phyloP scores from a whole-genome alignment of 2,888 invertebrate species.

The Harpalus rubripes region DNA sequence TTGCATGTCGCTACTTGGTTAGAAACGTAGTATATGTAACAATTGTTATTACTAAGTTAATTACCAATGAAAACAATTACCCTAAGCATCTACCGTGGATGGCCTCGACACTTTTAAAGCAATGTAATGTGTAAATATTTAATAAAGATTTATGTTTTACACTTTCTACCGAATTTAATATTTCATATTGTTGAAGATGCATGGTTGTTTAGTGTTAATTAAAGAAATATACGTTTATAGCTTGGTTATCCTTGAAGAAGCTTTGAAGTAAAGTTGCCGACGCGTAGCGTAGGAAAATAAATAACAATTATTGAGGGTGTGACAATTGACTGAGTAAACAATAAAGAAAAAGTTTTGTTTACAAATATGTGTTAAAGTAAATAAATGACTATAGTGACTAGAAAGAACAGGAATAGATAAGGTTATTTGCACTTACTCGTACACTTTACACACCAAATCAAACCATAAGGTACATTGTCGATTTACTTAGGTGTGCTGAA shows the following conservation, averaged over 20 bases:
- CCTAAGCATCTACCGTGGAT: slow-evolving; percentile 29
- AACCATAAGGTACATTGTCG: not conserved
- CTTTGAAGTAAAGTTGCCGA: not conserved
- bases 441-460: not conserved
- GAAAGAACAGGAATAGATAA: not conserved
- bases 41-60: slow-evolving; percentile 59
- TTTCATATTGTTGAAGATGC: slow-evolving; percentile 12
- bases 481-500: no score
- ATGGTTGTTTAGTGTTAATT: not conserved
- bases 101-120: slow-evolving; percentile 47
- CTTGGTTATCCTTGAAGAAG: not conserved
- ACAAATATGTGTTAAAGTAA: not conserved
- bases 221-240: not conserved
- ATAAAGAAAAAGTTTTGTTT: slow-evolving; percentile 6
- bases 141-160: slow-evolving; percentile 53
- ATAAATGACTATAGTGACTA: not conserved
- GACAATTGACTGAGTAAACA: slow-evolving; percentile 5
- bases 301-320: slow-evolving; percentile 6
- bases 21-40: slow-evolving; percentile 56
- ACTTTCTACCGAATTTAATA: slow-evolving; percentile 46
- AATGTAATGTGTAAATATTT: slow-evolving; percentile 24
- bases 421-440: not conserved
- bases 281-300: not conserved
- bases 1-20: slow-evolving; percentile 51
- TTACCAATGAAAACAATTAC: slow-evolving; percentile 58